A percentile compares a stretch with the other conserved stretches of the same genome.
Evolutionary conservation across 2,888 invertebrate species (phyloP).

Genomic region (Meiosimyza platycephala): DNA sequence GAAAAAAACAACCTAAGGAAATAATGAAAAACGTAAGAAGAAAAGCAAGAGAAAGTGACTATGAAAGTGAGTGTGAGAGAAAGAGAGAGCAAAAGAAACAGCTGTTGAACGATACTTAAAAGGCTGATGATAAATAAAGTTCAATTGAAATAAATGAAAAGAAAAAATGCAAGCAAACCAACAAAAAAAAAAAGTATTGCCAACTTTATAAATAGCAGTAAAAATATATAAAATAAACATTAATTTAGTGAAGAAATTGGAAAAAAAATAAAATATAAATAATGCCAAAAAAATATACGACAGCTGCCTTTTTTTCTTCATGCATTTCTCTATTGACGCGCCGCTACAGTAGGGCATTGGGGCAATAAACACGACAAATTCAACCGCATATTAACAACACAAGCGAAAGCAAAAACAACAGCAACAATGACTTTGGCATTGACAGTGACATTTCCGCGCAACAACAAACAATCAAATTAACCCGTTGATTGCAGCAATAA

Average conservation of each 20-base stretch:
- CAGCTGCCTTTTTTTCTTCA: not conserved
- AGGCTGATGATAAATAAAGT: not conserved
- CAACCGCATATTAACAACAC: not conserved
- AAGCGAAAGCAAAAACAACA: slow-evolving; percentile 1
- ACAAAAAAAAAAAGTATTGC: not conserved
- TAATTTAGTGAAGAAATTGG: not conserved
- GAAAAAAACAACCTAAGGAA: not conserved
- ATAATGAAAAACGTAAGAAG: not conserved
- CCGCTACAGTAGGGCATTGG: slow-evolving; percentile 12
- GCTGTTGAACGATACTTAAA: not conserved
- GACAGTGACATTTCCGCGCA: too few species aligned
- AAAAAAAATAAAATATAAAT: not conserved
- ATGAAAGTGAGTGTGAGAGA: not conserved
- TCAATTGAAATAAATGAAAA: not conserved
- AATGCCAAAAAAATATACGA: not conserved
- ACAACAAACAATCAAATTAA: too few species aligned
- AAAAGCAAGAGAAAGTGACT: not conserved
- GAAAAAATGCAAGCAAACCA: not conserved
- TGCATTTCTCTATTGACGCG: too few species aligned
- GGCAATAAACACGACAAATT: slow-evolving; percentile 1
- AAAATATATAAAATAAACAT: slow-evolving; percentile 1
- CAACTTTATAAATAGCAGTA: not conserved
- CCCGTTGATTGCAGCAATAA: too few species aligned
- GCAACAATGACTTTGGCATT: not conserved
- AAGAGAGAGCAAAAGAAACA: slow-evolving; percentile 19